phyloP scores from a whole-genome alignment of 2,113 vertebrate genomes.

The Nycticorax nycticorax region DNA sequence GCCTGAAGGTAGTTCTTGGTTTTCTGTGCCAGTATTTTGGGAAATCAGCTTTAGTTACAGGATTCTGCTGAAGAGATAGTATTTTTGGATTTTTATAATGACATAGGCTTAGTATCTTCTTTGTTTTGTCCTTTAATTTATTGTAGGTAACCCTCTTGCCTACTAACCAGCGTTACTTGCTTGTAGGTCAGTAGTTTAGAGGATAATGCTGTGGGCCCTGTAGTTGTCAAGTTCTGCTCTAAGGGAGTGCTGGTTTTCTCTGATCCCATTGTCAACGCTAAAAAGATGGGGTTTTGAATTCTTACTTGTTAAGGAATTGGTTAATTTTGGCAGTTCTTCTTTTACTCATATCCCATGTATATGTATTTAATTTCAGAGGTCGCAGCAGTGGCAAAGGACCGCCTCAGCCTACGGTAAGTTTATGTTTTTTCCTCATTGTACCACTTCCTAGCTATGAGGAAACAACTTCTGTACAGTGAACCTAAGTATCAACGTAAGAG shows the following conservation, averaged over 20 bases:
- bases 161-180: not conserved
- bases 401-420: slow-evolving; percentile 86
- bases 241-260: not conserved
- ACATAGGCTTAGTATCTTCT: not conserved
- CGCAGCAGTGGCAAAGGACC: slow-evolving; percentile 93
- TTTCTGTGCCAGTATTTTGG: not conserved
- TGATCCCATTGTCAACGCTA: not conserved
- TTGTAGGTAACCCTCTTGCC: not conserved
- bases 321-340: not conserved
- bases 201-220: not conserved
- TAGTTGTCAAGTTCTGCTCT: not conserved
- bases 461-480: not conserved
- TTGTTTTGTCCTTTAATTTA: not conserved
- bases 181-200: not conserved
- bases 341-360: not conserved
- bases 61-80: not conserved
- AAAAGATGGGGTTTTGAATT: not conserved
- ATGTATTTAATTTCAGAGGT: slow-evolving; percentile 83
- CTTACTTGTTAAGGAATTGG: not conserved
- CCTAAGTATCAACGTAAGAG: not conserved
- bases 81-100: not conserved
- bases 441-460: not conserved
- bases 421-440: not conserved
- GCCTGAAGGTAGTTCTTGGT: not conserved
- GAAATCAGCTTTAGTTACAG: not conserved